phyloP scores from a whole-genome alignment of 1,140 invertebrate genomes.

The Achatina immaculata region DNA sequence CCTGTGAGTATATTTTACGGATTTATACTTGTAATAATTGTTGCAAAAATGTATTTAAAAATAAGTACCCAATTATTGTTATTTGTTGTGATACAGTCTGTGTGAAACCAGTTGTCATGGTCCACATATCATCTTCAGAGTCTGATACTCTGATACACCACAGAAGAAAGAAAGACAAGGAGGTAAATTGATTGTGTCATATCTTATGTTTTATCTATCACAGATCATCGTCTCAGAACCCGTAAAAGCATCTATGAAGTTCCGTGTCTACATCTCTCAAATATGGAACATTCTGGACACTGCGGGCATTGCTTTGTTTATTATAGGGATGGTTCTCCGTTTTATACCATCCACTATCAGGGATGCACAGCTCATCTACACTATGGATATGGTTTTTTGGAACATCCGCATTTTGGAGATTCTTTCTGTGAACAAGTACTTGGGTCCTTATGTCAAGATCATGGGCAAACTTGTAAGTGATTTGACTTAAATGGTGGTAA shows the following conservation, averaged over 20 bases:
- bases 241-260: slow-evolving; percentile 59
- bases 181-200: background rate
- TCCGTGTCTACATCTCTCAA: slow-evolving; percentile 64
- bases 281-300: slow-evolving; percentile 70
- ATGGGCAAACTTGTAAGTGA: slow-evolving; percentile 95
- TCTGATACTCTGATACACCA: too few species aligned
- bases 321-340: slow-evolving; percentile 84
- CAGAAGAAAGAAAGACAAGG: too few species aligned
- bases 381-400: slow-evolving; percentile 95
- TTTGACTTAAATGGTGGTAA: background rate
- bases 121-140: too few species aligned
- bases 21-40: too few species aligned
- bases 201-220: background rate
- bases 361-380: slow-evolving; percentile 87
- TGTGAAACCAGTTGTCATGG: too few species aligned
- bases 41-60: too few species aligned
- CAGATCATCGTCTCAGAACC: slow-evolving; percentile 69
- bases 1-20: too few species aligned
- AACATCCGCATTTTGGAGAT: slow-evolving; percentile 95
- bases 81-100: too few species aligned
- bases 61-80: too few species aligned
- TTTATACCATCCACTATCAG: slow-evolving; percentile 77
- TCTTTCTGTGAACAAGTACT: slow-evolving; percentile 94
- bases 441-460: slow-evolving; percentile 92
- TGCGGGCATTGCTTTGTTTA: slow-evolving; percentile 66